Conservation (phyloP, 1,140 invertebrate species). For the Glossosoma conforme region DNA sequence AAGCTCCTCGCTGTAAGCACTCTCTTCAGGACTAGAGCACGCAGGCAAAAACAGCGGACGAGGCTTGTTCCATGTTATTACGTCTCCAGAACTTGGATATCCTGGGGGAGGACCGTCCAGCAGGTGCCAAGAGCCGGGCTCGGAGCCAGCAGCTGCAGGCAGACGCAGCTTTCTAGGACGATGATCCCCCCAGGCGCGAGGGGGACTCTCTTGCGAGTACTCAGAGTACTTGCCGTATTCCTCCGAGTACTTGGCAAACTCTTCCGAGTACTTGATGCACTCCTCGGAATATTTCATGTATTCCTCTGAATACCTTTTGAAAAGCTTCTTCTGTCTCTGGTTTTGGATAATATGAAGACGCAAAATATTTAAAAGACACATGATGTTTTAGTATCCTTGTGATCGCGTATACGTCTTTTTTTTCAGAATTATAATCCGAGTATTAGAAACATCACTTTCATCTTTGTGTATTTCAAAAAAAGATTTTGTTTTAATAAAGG, state of each 20-base stretch:
- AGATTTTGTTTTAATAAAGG: too few species aligned
- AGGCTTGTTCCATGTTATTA: constrained; percentile 34
- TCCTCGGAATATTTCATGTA: constrained; percentile 42
- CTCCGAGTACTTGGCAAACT: constrained; percentile 26
- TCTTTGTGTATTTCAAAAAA: too few species aligned
- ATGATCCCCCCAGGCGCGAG: too few species aligned
- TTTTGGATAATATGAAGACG: constrained; percentile 46
- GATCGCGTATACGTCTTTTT: neutral
- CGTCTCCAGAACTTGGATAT: constrained; percentile 15
- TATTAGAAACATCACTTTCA: too few species aligned
- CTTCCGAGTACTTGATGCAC: constrained; percentile 34
- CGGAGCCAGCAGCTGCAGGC: constrained; percentile 14
- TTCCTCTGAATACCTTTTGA: constrained; percentile 48
- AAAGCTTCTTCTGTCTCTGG: constrained; percentile 47
- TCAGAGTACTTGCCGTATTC: too few species aligned
- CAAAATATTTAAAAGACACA: constrained; percentile 48
- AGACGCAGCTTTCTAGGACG: too few species aligned
- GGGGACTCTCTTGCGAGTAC: too few species aligned
- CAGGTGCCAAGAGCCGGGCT: constrained; percentile 1
- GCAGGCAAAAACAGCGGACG: constrained; percentile 40
- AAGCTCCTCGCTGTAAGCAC: constrained; percentile 1
- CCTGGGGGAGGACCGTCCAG: constrained; percentile 16
- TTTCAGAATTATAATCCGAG: neutral
- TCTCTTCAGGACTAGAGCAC: constrained; percentile 22
- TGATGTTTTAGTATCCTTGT: too few species aligned